Evolutionary conservation across 2,113 vertebrate species (phyloP), one percentile per base, ranked within the genome.

Genomic region (Psammodynastes pulverulentus): DNA sequence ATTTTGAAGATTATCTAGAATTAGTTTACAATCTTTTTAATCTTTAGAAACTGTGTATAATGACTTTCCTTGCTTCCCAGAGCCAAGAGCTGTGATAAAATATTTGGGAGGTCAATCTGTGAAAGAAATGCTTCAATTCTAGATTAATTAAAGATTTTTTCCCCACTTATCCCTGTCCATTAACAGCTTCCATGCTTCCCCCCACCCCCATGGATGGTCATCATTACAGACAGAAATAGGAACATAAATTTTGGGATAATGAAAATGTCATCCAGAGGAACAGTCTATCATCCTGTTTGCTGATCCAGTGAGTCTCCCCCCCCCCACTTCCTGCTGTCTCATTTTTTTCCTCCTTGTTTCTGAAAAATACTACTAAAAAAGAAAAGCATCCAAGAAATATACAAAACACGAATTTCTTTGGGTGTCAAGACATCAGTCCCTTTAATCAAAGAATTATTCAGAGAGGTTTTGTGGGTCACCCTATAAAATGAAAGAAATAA

Each of bases 181-280:
- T 98, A 99, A 98, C 97, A 91, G 92, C 96, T 97, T 96, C 97
- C 97, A 96, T 94, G 93, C 97, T 97, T 97, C 96, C 97, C 1
- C 53, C 21, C 53, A 17, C 29, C 5, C 29, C 58, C 97, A 95
- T 95, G 97, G 98, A 98, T 97, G 98, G 97, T 98, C 98, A 98
- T 98, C 98, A 98, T 98, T 97, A 98, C 96, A 98, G 97, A 97
- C 97, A 98, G 98, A 98, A 98, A 98, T 98, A 98, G 98, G 98
- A 97, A 97, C 98, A 98, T 98, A 98, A 98, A 99, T 98, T 98
- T 97, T 97, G 97, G 95, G 96, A 98, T 98, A 98, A 99, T 99
- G 98, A 98, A 99, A 98, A 98, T 98, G 98, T 99, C 98, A 98
- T 97, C 98, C 97, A 98, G 98, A 97, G 97, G 97, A 92, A 96